Conservation (phyloP, 2,113 vertebrate species). For the Scalopus aquaticus region DNA sequence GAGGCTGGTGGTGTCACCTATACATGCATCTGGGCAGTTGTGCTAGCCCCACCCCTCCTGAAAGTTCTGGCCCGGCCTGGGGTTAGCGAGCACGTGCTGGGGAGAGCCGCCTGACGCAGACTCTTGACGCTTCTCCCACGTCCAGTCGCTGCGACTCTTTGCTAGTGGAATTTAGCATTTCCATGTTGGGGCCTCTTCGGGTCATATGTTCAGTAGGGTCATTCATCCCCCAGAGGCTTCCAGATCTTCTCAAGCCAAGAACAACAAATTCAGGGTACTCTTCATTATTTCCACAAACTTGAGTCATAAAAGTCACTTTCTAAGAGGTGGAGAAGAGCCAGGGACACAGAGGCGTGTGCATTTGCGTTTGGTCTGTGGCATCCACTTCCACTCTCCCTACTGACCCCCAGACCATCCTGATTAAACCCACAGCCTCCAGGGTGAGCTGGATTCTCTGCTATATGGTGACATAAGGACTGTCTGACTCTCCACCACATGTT, state of each 20-base stretch:
- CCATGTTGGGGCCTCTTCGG: neutral
- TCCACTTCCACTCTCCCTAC: neutral
- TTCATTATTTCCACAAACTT: neutral
- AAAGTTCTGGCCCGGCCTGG: neutral
- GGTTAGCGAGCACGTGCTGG: neutral
- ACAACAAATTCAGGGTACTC: neutral
- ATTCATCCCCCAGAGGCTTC: neutral
- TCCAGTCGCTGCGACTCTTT: neutral
- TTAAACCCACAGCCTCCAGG: neutral
- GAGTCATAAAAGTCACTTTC: neutral
- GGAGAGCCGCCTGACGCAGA: neutral
- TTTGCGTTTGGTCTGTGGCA: neutral
- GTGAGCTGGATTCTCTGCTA: neutral
- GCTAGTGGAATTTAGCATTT: neutral
- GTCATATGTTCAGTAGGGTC: neutral
- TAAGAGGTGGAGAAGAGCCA: neutral
- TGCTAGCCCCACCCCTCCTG: neutral
- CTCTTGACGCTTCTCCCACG: neutral
- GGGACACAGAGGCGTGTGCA: accelerated
- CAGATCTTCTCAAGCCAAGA: conserved; percentile 1
- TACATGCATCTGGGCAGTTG: too few species aligned
- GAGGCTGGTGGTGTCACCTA: neutral
- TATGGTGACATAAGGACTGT: accelerated
- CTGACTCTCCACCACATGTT: neutral
- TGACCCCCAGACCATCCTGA: too few species aligned